Evolutionary conservation across 2,888 invertebrate genomes (phyloP).

Genomic region (Dryobotodes eremita): DNA sequence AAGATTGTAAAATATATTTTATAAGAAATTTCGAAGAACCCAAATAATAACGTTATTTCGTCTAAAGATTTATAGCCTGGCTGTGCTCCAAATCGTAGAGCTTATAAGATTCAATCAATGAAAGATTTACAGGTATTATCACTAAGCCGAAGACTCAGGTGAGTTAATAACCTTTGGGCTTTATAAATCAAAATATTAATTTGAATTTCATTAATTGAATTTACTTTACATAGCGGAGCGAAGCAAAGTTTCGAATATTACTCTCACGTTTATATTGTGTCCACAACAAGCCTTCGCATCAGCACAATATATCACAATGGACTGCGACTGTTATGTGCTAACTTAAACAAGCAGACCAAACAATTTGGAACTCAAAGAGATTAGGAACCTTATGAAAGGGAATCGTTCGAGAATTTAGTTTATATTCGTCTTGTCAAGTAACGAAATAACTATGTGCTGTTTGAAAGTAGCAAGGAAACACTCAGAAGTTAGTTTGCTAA

Average conservation of each 20-base stretch:
- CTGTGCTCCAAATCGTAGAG: conserved; percentile 24
- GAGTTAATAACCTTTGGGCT: background rate
- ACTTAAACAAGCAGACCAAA: conserved; percentile 28
- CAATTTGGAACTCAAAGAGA: conserved; percentile 4
- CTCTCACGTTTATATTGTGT: conserved; percentile 1
- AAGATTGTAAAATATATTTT: background rate
- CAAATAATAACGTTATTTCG: background rate
- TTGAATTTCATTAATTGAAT: conserved; percentile 4
- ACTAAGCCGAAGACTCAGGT: background rate
- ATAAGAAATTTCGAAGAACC: background rate
- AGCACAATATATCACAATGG: conserved; percentile 40
- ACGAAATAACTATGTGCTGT: background rate
- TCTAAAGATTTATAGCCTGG: conserved; percentile 16
- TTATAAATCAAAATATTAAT: conserved; percentile 3
- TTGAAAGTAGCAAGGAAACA: background rate
- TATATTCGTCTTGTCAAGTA: conserved; percentile 3
- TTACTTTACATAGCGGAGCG: background rate
- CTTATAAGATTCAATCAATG: conserved; percentile 31
- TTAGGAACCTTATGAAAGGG: background rate
- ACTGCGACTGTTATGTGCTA: background rate
- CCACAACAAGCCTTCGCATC: background rate
- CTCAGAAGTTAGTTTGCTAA: background rate
- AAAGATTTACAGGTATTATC: conserved; percentile 19
- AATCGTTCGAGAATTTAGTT: conserved; percentile 11
- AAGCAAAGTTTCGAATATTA: conserved; percentile 5